Evolutionary conservation across 2,888 invertebrate genomes (phyloP).

Genomic region (Entomobrya proxima): DNA sequence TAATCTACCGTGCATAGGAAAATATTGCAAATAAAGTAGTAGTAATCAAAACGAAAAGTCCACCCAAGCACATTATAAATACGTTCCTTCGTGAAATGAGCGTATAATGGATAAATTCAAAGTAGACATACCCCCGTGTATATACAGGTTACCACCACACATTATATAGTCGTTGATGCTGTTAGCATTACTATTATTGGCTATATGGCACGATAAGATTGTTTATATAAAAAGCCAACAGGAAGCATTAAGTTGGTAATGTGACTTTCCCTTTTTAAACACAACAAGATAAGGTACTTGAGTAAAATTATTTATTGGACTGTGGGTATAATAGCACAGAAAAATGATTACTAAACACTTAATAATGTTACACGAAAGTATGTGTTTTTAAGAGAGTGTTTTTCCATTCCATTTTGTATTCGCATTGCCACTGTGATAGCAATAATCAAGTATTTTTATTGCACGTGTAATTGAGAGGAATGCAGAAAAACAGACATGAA

Average conservation of each 20-base stretch:
- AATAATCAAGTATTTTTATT: no score
- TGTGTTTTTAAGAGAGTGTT: not conserved
- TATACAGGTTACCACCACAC: no score
- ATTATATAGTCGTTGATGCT: no score
- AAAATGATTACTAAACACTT: conserved; percentile 42
- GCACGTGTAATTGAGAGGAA: no score
- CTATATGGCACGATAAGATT: not conserved
- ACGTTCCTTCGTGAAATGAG: not conserved
- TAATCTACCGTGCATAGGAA: not conserved
- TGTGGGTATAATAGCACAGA: conserved; percentile 4
- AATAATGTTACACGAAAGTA: conserved; percentile 20
- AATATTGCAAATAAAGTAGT: not conserved
- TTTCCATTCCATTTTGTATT: not conserved
- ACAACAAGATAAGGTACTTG: not conserved
- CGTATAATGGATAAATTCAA: no score
- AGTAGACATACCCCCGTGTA: no score
- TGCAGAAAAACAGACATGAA: no score
- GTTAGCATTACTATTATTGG: no score
- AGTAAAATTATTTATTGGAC: conserved; percentile 26
- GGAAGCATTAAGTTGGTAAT: conserved; percentile 54
- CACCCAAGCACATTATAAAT: conserved; percentile 18
- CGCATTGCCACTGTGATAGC: no score
- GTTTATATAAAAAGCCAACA: conserved; percentile 21
- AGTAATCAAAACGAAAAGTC: conserved; percentile 34
- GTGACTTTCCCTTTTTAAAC: conserved; percentile 45